Percentiles rank a stretch among this genome's conserved stretches.
Conservation (phyloP, 2,888 invertebrate species). For the Cantharis nigra region DNA sequence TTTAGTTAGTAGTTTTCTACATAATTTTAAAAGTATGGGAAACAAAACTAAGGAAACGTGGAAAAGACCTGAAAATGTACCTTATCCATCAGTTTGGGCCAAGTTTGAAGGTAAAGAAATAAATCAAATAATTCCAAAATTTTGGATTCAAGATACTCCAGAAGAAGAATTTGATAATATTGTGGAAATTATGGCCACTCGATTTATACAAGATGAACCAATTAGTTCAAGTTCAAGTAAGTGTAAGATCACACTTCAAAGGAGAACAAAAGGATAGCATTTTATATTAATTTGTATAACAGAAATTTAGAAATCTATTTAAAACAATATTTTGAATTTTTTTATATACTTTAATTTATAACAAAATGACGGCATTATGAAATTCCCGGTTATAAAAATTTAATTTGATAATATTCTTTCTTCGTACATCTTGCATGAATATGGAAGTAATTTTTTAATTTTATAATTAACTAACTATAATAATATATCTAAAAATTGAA, state of each 20-base stretch:
- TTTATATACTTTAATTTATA: too few relatives aligned
- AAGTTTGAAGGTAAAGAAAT: constrained; percentile 51
- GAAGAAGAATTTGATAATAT: constrained; percentile 55
- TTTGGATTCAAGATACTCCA: constrained; percentile 60
- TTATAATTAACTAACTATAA: too few relatives aligned
- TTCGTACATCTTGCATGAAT: too few relatives aligned
- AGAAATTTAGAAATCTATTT: too few relatives aligned
- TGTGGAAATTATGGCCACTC: constrained; percentile 52
- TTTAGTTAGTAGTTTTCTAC: neutral
- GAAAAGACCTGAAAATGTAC: constrained; percentile 52
- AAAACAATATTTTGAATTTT: too few relatives aligned
- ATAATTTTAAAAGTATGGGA: neutral
- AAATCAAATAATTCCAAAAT: constrained; percentile 50
- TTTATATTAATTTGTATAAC: too few relatives aligned
- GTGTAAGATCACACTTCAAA: neutral
- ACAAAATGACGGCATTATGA: too few relatives aligned
- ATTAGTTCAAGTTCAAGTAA: constrained; percentile 57
- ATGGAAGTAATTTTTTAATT: too few relatives aligned
- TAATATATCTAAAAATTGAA: too few relatives aligned
- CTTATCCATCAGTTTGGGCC: constrained; percentile 56
- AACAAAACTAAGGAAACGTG: constrained; percentile 38
- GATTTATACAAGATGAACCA: constrained; percentile 61
- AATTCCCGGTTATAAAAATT: too few relatives aligned
- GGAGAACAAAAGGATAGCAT: too few relatives aligned
- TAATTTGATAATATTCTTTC: too few relatives aligned